These are phyloP conservation scores for Gambusia holbrooki DNA, from an alignment of 2,113 vertebrate species.

Conservation along the genomic window DNA sequence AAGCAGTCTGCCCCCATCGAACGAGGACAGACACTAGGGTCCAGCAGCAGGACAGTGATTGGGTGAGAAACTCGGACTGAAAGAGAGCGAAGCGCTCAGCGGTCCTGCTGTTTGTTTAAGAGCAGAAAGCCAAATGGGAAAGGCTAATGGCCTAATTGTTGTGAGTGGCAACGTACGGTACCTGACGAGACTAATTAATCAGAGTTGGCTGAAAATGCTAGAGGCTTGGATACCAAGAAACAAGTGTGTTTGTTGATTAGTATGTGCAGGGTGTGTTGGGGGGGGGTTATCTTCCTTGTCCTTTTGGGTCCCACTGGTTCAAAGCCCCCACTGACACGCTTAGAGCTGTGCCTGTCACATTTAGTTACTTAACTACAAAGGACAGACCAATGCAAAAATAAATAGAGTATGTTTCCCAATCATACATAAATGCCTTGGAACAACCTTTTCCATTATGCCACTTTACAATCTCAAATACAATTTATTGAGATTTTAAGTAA, in stretches of 20 bases:
- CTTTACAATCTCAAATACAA: not conserved
- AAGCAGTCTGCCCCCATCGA: conserved; percentile 37
- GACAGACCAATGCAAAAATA: conserved; percentile 60
- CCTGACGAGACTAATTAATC: conserved; percentile 79
- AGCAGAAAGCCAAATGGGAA: conserved; percentile 64
- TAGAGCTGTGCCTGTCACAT: conserved; percentile 72
- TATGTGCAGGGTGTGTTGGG: conserved; percentile 7
- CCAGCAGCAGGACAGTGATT: conserved; percentile 68
- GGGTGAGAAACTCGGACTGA: conserved; percentile 42
- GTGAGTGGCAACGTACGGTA: conserved; percentile 75
- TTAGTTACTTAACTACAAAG: conserved; percentile 52
- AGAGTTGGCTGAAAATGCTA: conserved; percentile 59
- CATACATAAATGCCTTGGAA: conserved; percentile 8
- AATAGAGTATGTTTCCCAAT: conserved; percentile 55
- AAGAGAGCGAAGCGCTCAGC: conserved; percentile 45
- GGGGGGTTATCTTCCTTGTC: conserved; percentile 31
- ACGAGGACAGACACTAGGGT: conserved; percentile 31
- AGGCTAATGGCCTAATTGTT: conserved; percentile 77
- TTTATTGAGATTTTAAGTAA: not conserved
- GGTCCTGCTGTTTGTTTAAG: conserved; percentile 74
- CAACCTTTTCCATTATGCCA: not conserved
- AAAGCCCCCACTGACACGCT: conserved; percentile 59
- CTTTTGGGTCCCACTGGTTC: conserved; percentile 24
- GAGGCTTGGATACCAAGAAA: conserved; percentile 36
- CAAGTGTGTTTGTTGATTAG: not conserved